Base-by-base conservation (phyloP, 2,888 invertebrate genomes). In the Drosophila nigricruria region DNA sequence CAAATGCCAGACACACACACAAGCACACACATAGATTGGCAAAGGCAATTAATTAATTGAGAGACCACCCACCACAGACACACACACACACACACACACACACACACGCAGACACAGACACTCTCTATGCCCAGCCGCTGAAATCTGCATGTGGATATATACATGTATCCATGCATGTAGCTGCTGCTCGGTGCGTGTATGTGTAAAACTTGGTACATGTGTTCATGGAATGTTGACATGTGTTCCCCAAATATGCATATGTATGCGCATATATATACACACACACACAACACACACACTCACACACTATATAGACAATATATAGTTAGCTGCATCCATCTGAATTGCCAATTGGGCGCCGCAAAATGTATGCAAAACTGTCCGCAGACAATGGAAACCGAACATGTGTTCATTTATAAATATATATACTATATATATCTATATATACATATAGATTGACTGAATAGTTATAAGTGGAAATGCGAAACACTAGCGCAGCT, bases 191-290 rank as follows among this genome's bases (percentile, higher is more conserved):
- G 38, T 50, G 70, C 67, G 61, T 77, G 52, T 73, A 60, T 62
- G 58, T 73, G 53, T 49, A 42, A 45, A 73, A 72, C 62, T 75
- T 72, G 75, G 65, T 88, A 87, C 86, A 87, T 86, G 85, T 87
- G 86, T 87, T 84, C 88, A 87, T 87, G 85, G 75, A 89, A 87
- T 87, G 86, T 87, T 88, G 89, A 87, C 86, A 87, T 85, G 89
- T 87, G 86, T 87, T 86, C 80, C 82, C 88, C 88, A 89, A 87
- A 89, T 82, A 89, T 88, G 79, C 71, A 74, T 74, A 60, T 76
- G 63, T 72, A 38, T 68, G 77, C 67, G 75, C 61, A 59, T 50
- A 64, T 69, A 66, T 64, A 60, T 50, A 64, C 36, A 59, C 49
- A 59, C 40, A 47, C 47, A 47, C 45, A 32, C 30, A 32, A 50